These are phyloP conservation scores for Myotis brandtii DNA, from an alignment of 2,113 vertebrate genomes.

Conservation along the genomic window DNA sequence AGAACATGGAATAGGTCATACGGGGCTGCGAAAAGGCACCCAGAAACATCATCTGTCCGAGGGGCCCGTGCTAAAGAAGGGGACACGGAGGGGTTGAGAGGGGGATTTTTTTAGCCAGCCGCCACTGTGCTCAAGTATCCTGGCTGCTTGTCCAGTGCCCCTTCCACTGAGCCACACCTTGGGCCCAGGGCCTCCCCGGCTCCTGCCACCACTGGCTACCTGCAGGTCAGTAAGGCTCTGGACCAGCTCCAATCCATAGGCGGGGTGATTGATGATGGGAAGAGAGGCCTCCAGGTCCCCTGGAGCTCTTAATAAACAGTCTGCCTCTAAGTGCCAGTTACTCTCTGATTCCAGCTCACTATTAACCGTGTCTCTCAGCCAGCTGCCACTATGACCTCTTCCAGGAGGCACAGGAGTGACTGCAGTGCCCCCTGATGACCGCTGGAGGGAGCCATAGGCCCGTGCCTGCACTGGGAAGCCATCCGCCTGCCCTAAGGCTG, in stretches of 20 bases:
- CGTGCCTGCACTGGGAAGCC: background rate
- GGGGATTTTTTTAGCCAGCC: background rate
- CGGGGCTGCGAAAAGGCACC: background rate
- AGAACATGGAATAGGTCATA: background rate
- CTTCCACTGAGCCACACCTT: background rate
- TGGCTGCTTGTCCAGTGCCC: background rate
- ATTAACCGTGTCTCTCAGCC: background rate
- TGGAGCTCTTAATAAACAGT: slow-evolving; percentile 44
- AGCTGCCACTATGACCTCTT: background rate
- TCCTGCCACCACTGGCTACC: background rate
- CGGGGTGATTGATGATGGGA: background rate
- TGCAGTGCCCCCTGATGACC: background rate
- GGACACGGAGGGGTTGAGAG: background rate
- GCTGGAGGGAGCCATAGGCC: background rate
- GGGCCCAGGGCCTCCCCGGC: background rate
- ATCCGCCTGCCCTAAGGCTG: too few relatives aligned
- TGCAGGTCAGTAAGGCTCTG: background rate
- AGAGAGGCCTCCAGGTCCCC: background rate
- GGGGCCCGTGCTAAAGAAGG: background rate
- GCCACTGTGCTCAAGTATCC: background rate
- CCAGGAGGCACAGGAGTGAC: background rate
- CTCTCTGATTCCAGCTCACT: background rate
- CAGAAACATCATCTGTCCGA: background rate
- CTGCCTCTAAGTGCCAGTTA: background rate
- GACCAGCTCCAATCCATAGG: background rate